Evolutionary conservation across 2,888 invertebrate genomes (phyloP).

Genomic region (Leptopilina myrica): DNA sequence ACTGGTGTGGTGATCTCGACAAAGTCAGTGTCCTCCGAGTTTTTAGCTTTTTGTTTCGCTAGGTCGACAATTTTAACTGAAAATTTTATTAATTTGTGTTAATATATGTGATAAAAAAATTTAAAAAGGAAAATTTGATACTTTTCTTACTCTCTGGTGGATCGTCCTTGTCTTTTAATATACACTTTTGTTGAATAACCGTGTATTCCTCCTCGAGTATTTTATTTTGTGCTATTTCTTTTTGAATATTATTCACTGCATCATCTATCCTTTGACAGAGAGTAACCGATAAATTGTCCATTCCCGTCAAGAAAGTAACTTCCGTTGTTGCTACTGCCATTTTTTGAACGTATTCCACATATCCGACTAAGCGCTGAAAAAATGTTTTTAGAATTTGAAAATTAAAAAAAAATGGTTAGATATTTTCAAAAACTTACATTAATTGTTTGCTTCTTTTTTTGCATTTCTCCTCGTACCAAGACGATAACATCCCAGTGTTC

Average conservation of each 20-base stretch:
- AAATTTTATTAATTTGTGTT: background rate
- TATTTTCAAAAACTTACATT: conserved; percentile 58
- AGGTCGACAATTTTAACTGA: background rate
- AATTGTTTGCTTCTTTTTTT: conserved; percentile 67
- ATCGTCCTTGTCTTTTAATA: conserved; percentile 56
- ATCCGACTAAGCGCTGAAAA: conserved; percentile 65
- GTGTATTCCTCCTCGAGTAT: conserved; percentile 67
- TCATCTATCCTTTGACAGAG: conserved; percentile 71
- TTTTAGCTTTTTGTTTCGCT: background rate
- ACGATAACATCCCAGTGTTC: conserved; percentile 68
- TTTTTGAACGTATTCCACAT: conserved; percentile 71
- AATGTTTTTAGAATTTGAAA: background rate
- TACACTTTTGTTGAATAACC: conserved; percentile 65
- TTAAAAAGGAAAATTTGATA: background rate
- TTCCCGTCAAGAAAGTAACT: conserved; percentile 69
- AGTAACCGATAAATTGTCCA: conserved; percentile 70
- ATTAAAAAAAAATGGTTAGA: no score
- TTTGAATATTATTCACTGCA: conserved; percentile 64
- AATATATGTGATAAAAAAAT: background rate
- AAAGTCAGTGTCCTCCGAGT: background rate
- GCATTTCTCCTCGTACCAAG: conserved; percentile 63
- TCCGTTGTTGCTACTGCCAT: conserved; percentile 70
- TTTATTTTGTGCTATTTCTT: conserved; percentile 60
- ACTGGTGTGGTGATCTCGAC: no score
- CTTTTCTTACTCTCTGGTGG: conserved; percentile 45